Evolutionary conservation across 2,888 invertebrate genomes (phyloP).

Genomic region (Cosmia trapezina): DNA sequence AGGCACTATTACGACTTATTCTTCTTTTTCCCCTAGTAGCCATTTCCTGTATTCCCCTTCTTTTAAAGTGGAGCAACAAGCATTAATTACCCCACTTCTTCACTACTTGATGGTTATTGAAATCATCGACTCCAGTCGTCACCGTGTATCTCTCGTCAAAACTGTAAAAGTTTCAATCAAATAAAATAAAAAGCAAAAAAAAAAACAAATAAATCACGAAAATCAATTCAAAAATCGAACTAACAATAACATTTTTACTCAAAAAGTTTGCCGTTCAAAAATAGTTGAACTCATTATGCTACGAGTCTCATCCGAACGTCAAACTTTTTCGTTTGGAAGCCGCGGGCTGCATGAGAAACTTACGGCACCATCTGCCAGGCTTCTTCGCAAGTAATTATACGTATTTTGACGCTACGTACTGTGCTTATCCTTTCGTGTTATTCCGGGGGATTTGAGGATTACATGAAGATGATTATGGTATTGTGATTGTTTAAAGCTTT

Average conservation of each 20-base stretch:
- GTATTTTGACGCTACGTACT: slow-evolving; percentile 74
- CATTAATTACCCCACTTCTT: background rate
- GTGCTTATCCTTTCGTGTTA: slow-evolving; percentile 26
- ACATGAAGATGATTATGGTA: background rate
- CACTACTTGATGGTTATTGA: background rate
- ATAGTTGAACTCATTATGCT: slow-evolving; percentile 77
- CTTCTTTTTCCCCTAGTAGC: background rate
- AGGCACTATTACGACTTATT: background rate
- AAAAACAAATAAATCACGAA: slow-evolving; percentile 1
- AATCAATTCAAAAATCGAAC: slow-evolving; percentile 32
- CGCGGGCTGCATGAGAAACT: slow-evolving; percentile 79
- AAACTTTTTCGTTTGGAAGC: slow-evolving; percentile 79
- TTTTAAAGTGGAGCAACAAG: background rate
- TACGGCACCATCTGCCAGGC: slow-evolving; percentile 76
- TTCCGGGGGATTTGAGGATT: slow-evolving; percentile 7
- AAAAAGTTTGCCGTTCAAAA: slow-evolving; percentile 65
- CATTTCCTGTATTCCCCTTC: background rate
- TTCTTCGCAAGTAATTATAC: slow-evolving; percentile 87
- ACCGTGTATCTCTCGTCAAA: background rate
- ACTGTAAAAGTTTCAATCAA: background rate
- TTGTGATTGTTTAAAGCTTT: background rate
- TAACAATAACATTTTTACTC: slow-evolving; percentile 49
- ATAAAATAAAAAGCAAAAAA: no score
- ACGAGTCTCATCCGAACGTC: slow-evolving; percentile 75
- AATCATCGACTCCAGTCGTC: no score